A percentile compares a stretch with the other conserved stretches of the same genome.
These are phyloP conservation scores for Pelobates fuscus DNA, from an alignment of 2,113 vertebrate genomes.

Conservation along the genomic window DNA sequence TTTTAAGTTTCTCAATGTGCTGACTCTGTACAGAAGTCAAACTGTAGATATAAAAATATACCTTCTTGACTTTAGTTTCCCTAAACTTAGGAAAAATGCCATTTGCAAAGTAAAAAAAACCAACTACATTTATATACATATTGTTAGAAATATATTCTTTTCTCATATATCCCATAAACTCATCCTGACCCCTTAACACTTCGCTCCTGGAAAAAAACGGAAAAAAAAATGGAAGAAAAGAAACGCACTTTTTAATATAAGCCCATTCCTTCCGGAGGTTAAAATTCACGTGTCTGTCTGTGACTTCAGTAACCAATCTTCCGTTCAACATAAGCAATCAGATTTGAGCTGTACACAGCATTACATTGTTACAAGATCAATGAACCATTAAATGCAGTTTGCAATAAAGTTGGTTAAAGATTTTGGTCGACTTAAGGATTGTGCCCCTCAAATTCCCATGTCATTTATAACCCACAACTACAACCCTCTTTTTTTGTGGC, in stretches of 20 bases:
- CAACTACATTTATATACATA: neutral
- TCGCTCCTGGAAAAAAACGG: too few species aligned
- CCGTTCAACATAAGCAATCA: constrained; percentile 1
- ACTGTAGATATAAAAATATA: neutral
- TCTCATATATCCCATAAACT: neutral
- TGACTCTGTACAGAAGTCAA: too few species aligned
- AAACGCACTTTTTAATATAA: too few species aligned
- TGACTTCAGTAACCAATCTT: constrained; percentile 12
- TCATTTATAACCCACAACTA: constrained; percentile 40
- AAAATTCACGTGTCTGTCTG: constrained; percentile 31
- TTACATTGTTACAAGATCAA: constrained; percentile 25
- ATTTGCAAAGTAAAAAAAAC: neutral
- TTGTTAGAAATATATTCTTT: neutral
- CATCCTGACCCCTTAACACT: too few species aligned
- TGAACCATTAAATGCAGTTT: constrained; percentile 47
- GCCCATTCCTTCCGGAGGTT: constrained; percentile 1
- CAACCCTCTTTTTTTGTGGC: constrained; percentile 27
- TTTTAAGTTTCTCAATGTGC: neutral
- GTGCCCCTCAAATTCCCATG: constrained; percentile 40
- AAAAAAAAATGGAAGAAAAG: too few species aligned
- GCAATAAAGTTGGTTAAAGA: constrained; percentile 51
- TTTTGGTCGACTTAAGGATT: constrained; percentile 32
- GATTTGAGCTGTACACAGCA: constrained; percentile 33
- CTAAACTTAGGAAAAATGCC: neutral
- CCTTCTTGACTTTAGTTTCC: neutral